These are phyloP conservation scores for Lordiphosa fenestrarum DNA, from an alignment of 2,888 invertebrate genomes.

Conservation along the genomic window DNA sequence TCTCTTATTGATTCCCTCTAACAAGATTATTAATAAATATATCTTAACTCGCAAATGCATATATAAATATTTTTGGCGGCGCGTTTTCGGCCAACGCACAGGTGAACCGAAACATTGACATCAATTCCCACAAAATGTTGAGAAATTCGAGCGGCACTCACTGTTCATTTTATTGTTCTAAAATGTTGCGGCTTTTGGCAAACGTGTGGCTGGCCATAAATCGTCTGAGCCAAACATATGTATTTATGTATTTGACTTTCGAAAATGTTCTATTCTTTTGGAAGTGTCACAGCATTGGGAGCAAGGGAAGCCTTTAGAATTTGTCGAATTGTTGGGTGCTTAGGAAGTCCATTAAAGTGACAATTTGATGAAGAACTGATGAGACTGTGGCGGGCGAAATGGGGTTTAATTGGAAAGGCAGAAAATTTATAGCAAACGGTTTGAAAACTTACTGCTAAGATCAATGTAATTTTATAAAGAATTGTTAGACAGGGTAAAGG, in stretches of 20 bases:
- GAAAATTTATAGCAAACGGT: too few relatives aligned
- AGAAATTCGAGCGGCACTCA: constrained; percentile 21
- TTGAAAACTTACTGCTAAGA: too few relatives aligned
- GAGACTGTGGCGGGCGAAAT: too few relatives aligned
- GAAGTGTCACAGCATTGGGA: too few relatives aligned
- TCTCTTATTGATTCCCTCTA: constrained; percentile 56
- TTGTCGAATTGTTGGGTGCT: constrained; percentile 11
- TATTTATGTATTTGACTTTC: background rate
- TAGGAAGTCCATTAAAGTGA: constrained; percentile 34
- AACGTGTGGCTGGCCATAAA: constrained; percentile 35
- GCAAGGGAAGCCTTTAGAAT: constrained; percentile 2
- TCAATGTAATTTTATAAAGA: too few relatives aligned
- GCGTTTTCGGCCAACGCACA: constrained; percentile 54
- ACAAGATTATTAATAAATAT: constrained; percentile 20
- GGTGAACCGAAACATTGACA: constrained; percentile 55
- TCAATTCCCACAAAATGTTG: constrained; percentile 26
- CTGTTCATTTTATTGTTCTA: constrained; percentile 17
- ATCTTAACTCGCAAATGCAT: background rate
- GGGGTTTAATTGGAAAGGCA: constrained; percentile 23
- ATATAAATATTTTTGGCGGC: constrained; percentile 32
- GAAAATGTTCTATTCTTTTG: too few relatives aligned
- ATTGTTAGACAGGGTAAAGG: too few relatives aligned
- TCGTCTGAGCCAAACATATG: constrained; percentile 23
- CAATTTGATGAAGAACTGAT: constrained; percentile 29
- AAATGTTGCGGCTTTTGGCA: constrained; percentile 30